A percentile compares a stretch with the other conserved stretches of the same genome.
Conservation (phyloP, 1,140 invertebrate species). For the Rhyzopertha dominica region DNA sequence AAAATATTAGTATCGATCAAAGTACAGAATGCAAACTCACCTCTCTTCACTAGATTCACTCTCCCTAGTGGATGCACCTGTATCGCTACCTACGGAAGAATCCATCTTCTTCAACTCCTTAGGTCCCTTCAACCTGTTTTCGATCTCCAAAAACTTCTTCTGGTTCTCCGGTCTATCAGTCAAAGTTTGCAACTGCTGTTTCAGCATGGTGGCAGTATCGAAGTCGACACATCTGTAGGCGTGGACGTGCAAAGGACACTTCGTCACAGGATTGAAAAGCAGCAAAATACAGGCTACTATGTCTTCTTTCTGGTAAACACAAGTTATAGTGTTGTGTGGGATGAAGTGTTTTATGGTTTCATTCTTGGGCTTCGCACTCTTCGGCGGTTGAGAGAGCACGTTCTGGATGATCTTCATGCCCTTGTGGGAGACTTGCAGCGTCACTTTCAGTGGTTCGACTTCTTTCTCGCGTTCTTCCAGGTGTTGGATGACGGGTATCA, state of each 20-base stretch:
- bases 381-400: slow-evolving; percentile 53
- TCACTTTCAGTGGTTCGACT: slow-evolving; percentile 88
- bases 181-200: slow-evolving; percentile 73
- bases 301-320: slow-evolving; percentile 78
- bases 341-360: slow-evolving; percentile 89
- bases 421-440: slow-evolving; percentile 81
- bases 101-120: slow-evolving; percentile 56
- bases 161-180: slow-evolving; percentile 82
- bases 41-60: slow-evolving; percentile 70
- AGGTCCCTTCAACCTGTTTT: slow-evolving; percentile 48
- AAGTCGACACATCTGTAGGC: slow-evolving; percentile 93
- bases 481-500: slow-evolving; percentile 76
- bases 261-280: slow-evolving; percentile 86
- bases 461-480: slow-evolving; percentile 78
- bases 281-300: slow-evolving; percentile 86
- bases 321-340: slow-evolving; percentile 87
- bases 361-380: slow-evolving; percentile 56
- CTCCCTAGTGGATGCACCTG: slow-evolving; percentile 65
- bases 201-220: slow-evolving; percentile 82
- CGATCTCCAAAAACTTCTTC: slow-evolving; percentile 77
- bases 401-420: slow-evolving; percentile 91
- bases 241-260: slow-evolving; percentile 83
- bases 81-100: slow-evolving; percentile 66
- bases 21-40: slow-evolving; percentile 37
- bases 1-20: not conserved